A percentile compares a stretch with the other conserved stretches of the same genome.
These are phyloP conservation scores for Trachelus troglodyta DNA, from an alignment of 2,888 invertebrate genomes.

Conservation along the genomic window DNA sequence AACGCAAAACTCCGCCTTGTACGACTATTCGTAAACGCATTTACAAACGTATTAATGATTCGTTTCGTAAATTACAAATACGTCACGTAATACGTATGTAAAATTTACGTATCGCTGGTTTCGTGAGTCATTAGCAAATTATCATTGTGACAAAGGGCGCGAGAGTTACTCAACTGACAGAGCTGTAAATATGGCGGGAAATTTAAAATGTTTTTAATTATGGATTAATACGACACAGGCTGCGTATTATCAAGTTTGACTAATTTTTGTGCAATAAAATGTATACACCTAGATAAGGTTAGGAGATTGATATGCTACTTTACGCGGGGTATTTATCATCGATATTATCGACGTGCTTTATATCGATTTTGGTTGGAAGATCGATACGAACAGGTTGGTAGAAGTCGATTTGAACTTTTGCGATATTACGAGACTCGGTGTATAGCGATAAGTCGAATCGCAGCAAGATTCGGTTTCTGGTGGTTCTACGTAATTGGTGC, in stretches of 20 bases:
- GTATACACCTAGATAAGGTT: background rate
- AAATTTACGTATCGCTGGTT: background rate
- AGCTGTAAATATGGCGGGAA: background rate
- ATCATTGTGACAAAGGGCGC: background rate
- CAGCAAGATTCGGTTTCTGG: constrained; percentile 1
- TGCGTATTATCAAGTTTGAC: background rate
- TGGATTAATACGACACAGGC: background rate
- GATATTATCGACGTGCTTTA: background rate
- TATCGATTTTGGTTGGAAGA: background rate
- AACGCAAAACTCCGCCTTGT: background rate
- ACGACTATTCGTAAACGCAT: background rate
- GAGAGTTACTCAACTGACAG: background rate
- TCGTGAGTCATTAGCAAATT: background rate
- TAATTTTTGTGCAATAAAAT: background rate
- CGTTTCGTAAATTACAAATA: background rate
- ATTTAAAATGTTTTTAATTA: background rate
- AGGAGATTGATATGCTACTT: background rate
- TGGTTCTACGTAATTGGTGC: constrained; percentile 18
- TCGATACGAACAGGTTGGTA: background rate
- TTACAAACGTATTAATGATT: background rate
- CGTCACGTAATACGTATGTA: background rate
- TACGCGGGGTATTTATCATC: background rate
- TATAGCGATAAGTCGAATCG: background rate
- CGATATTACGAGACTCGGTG: too few species aligned
- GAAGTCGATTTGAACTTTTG: too few species aligned